A percentile compares a stretch with the other conserved stretches of the same genome.
Conservation (phyloP, 2,888 invertebrate species). For the Uloborus plumipes region DNA sequence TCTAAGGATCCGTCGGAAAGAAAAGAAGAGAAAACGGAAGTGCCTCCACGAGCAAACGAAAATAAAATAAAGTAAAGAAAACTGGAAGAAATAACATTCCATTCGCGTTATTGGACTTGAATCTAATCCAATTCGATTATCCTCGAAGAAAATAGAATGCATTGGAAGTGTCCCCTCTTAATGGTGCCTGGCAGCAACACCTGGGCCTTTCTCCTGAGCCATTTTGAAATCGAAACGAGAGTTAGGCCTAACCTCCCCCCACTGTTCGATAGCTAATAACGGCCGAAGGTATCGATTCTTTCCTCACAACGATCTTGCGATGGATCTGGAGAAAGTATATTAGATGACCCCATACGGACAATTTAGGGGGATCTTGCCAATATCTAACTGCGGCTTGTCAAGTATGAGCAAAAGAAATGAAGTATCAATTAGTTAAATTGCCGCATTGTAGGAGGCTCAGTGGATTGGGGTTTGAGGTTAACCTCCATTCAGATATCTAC, state of each 20-base stretch:
- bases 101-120: conserved; percentile 48
- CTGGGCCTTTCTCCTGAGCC: conserved; percentile 50
- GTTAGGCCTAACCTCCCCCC: conserved; percentile 16
- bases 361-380: conserved; percentile 3
- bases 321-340: conserved; percentile 44
- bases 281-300: conserved; percentile 40
- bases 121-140: conserved; percentile 62
- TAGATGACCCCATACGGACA: conserved; percentile 16
- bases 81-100: conserved; percentile 33
- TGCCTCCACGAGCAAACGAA: no score
- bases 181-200: conserved; percentile 44
- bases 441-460: no score
- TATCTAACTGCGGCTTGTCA: no score
- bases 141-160: conserved; percentile 48
- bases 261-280: conserved; percentile 55
- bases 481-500: no score
- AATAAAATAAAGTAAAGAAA: no score
- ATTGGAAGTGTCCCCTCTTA: conserved; percentile 18
- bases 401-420: no score
- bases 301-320: conserved; percentile 42
- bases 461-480: no score
- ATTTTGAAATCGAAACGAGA: conserved; percentile 57
- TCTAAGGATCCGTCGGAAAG: no score
- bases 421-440: no score
- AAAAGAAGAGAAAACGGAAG: no score